These are phyloP conservation scores for Uloborus plumipes DNA, from an alignment of 2,888 invertebrate genomes.

Conservation along the genomic window DNA sequence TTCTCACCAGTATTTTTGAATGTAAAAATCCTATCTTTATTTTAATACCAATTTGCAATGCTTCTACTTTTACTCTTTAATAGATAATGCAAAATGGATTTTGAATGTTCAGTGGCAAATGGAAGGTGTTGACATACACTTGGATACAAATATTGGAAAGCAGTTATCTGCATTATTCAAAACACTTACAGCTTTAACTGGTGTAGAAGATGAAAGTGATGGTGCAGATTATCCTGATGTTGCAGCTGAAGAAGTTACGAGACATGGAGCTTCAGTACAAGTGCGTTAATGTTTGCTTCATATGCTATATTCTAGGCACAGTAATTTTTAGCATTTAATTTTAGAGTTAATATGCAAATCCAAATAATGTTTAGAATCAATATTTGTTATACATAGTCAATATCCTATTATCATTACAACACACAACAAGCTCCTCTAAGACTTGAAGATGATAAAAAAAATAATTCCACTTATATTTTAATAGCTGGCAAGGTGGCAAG, in stretches of 20 bases:
- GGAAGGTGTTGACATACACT: slow-evolving; percentile 97
- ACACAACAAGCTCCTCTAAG: no score
- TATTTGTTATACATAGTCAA: no score
- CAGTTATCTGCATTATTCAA: slow-evolving; percentile 93
- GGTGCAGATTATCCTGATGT: slow-evolving; percentile 55
- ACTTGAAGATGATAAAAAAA: no score
- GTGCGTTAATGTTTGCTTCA: slow-evolving; percentile 9
- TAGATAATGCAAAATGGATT: slow-evolving; percentile 90
- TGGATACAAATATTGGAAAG: slow-evolving; percentile 96
- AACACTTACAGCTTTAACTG: slow-evolving; percentile 94
- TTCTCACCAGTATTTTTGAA: no score
- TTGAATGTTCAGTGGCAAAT: slow-evolving; percentile 98
- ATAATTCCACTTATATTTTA: no score
- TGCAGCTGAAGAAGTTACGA: slow-evolving; percentile 33
- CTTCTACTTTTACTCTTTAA: slow-evolving; percentile 6
- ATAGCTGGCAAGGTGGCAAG: no score
- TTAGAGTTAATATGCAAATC: no score
- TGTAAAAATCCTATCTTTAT: not conserved
- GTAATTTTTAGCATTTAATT: no score
- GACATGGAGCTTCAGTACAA: slow-evolving; percentile 56
- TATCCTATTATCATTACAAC: no score
- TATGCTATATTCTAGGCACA: not conserved
- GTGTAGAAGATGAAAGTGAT: slow-evolving; percentile 81
- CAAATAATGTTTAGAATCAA: no score
- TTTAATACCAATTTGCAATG: not conserved